A percentile compares a stretch with the other conserved stretches of the same genome.
These are phyloP conservation scores for Epirrita christyi DNA, from an alignment of 2,888 invertebrate genomes.

Conservation along the genomic window DNA sequence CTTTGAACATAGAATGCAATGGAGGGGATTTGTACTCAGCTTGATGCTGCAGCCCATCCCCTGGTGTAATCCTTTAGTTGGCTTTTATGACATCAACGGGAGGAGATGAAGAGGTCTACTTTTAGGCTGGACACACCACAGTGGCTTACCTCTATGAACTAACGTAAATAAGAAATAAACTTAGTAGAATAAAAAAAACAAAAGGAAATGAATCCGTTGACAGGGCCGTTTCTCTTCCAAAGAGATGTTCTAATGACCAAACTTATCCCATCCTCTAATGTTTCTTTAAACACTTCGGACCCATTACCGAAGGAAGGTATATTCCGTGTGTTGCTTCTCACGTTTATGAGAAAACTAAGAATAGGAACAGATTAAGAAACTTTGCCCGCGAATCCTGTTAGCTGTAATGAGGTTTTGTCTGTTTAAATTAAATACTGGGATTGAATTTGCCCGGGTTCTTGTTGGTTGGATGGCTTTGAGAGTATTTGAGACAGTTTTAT, in stretches of 20 bases:
- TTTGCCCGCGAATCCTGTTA: conserved; percentile 57
- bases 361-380: conserved; percentile 70
- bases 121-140: too few species aligned
- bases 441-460: conserved; percentile 43
- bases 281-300: conserved; percentile 66
- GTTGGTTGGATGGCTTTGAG: conserved; percentile 15
- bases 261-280: conserved; percentile 64
- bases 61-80: too few species aligned
- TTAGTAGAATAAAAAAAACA: neutral
- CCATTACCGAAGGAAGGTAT: conserved; percentile 50
- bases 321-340: conserved; percentile 56
- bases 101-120: too few species aligned
- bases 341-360: conserved; percentile 72
- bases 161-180: too few species aligned
- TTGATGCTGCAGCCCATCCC: too few species aligned
- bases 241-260: conserved; percentile 63
- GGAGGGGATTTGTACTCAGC: too few species aligned
- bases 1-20: too few species aligned
- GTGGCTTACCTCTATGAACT: too few species aligned
- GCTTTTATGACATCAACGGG: too few species aligned
- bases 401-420: conserved; percentile 66
- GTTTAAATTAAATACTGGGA: conserved; percentile 64
- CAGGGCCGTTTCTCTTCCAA: conserved; percentile 31
- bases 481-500: too few species aligned
- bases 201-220: conserved; percentile 20